A percentile compares a stretch with the other conserved stretches of the same genome.
These are phyloP conservation scores for Caiman crocodilus DNA, from an alignment of 2,797 vertebrate genomes.

Conservation along the genomic window DNA sequence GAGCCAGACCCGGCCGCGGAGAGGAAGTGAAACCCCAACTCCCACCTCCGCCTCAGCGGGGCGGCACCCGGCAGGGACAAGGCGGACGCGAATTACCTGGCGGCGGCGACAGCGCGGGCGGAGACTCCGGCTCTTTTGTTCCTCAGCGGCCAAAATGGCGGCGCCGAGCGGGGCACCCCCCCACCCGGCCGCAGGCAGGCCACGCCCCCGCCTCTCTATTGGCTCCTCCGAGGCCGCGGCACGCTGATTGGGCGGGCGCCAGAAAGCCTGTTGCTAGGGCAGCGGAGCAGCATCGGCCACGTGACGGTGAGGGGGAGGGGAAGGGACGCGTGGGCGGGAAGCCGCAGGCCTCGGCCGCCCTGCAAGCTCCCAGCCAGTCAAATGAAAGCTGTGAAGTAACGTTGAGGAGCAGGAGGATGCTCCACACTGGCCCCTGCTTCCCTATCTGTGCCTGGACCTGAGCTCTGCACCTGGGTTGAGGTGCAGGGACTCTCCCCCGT, in stretches of 20 bases:
- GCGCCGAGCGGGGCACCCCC: conserved; percentile 25
- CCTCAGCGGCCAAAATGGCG: conserved; percentile 81
- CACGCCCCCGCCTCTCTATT: conserved; percentile 63
- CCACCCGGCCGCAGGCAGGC: not conserved
- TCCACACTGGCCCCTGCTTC: rapidly evolving
- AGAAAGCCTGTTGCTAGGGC: conserved; percentile 79
- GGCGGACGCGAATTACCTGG: too few relatives aligned
- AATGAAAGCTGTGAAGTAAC: too few relatives aligned
- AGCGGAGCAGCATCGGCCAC: not conserved
- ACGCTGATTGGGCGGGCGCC: conserved; percentile 61
- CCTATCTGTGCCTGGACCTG: too few relatives aligned
- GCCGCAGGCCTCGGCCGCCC: not conserved
- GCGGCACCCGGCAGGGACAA: not conserved
- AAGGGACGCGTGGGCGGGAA: not conserved
- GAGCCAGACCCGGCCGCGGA: too few relatives aligned
- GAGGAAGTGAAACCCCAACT: too few relatives aligned
- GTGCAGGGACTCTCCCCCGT: too few relatives aligned
- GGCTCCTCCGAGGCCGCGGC: conserved; percentile 41
- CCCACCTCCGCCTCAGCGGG: not conserved
- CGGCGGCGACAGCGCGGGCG: not conserved
- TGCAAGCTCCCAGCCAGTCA: not conserved
- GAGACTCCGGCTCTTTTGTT: conserved; percentile 81
- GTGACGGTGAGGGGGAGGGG: not conserved
- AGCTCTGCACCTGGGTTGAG: too few relatives aligned
- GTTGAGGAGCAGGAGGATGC: too few relatives aligned